Evolutionary conservation across 2,888 invertebrate genomes (phyloP).

Genomic region (Ectemnius lituratus): DNA sequence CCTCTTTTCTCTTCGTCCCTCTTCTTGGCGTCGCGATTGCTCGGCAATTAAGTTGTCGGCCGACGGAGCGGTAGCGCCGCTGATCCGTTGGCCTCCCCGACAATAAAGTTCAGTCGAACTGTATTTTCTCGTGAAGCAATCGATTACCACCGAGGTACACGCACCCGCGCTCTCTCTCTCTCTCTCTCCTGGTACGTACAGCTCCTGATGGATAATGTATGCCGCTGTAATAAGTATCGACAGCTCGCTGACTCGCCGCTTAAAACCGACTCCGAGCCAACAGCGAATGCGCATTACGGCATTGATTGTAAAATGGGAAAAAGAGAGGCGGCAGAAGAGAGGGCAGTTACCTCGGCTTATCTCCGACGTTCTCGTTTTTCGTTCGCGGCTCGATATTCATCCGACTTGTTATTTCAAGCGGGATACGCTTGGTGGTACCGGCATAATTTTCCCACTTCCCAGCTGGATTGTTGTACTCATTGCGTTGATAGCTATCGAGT

Average conservation of each 20-base stretch:
- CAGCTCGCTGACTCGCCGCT: neutral
- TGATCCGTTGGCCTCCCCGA: too few relatives aligned
- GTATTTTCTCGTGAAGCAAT: neutral
- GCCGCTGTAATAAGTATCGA: slow-evolving; percentile 12
- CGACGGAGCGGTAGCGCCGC: too few relatives aligned
- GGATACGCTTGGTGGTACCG: too few relatives aligned
- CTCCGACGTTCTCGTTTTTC: neutral
- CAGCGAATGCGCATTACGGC: neutral
- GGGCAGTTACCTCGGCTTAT: neutral
- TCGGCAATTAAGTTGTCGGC: too few relatives aligned
- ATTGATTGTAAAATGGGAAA: neutral
- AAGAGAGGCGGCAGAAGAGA: neutral
- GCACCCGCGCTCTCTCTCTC: neutral
- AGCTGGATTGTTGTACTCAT: too few relatives aligned
- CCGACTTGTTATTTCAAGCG: too few relatives aligned
- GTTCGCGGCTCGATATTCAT: too few relatives aligned
- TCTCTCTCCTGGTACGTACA: neutral
- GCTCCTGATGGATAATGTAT: slow-evolving; percentile 1
- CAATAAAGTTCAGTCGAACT: too few relatives aligned
- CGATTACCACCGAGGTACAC: neutral
- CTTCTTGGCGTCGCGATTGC: too few relatives aligned
- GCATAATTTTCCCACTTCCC: too few relatives aligned
- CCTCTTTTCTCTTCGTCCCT: too few relatives aligned
- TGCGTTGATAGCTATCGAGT: too few relatives aligned
- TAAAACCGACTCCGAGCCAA: neutral